Evolutionary conservation across 2,113 vertebrate species (phyloP).

Genomic region (Sapayoa aenigma): DNA sequence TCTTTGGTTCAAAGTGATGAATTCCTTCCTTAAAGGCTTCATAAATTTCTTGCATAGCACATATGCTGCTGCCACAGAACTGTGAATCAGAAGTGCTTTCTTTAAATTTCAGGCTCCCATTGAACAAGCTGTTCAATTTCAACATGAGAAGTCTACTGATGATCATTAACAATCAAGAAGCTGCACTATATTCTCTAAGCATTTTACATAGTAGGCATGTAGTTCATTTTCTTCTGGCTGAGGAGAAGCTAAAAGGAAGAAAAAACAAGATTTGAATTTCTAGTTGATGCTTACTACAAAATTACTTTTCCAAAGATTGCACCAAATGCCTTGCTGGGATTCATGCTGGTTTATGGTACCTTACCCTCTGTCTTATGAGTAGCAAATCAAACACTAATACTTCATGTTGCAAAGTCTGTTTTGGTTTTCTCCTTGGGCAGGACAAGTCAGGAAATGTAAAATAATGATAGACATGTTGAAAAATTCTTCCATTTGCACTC

Average conservation of each 20-base stretch:
- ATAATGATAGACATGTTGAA: neutral
- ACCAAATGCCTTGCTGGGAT: neutral
- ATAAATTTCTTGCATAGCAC: neutral
- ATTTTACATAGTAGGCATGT: slow-evolving; percentile 83
- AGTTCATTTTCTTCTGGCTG: slow-evolving; percentile 68
- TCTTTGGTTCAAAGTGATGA: neutral
- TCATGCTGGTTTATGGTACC: neutral
- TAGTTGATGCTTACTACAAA: neutral
- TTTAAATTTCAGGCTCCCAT: neutral
- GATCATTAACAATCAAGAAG: slow-evolving; percentile 76
- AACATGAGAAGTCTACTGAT: neutral
- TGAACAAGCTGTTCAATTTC: neutral
- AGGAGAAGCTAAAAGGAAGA: slow-evolving; percentile 69
- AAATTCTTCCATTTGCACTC: neutral
- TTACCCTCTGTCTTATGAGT: neutral
- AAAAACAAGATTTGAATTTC: neutral
- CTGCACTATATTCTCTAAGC: slow-evolving; percentile 84
- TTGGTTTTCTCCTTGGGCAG: neutral
- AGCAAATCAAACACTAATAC: neutral
- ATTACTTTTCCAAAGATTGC: neutral
- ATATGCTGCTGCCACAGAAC: neutral
- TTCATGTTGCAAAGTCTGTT: neutral
- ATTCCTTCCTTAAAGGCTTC: neutral
- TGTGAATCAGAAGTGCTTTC: neutral
- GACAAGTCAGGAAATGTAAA: neutral